A percentile compares a stretch with the other conserved stretches of the same genome.
These are phyloP conservation scores for Puffinus mauretanicus DNA, from an alignment of 2,113 vertebrate species.

Conservation along the genomic window DNA sequence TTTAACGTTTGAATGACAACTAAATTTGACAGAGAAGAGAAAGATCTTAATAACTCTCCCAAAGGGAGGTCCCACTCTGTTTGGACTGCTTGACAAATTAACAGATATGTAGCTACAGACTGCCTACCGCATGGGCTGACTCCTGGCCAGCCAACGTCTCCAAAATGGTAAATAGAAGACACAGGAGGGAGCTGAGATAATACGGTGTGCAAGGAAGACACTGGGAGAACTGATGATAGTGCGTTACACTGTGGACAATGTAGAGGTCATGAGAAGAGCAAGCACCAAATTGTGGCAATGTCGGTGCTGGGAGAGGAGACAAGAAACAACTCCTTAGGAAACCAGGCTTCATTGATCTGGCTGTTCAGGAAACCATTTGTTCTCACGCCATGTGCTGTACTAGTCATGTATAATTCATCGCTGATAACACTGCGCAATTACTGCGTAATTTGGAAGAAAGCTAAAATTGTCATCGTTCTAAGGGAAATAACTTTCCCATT, in stretches of 20 bases:
- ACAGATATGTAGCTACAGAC: neutral
- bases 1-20: neutral
- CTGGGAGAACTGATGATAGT: neutral
- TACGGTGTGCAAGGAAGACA: neutral
- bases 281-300: neutral
- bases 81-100: neutral
- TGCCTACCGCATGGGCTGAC: neutral
- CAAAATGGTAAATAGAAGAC: neutral
- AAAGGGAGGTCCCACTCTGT: neutral
- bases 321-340: neutral
- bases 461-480: neutral
- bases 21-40: neutral
- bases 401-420: neutral
- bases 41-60: neutral
- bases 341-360: neutral
- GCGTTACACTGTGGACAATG: rapidly evolving
- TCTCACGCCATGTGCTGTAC: neutral
- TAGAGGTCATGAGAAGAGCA: neutral
- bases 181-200: neutral
- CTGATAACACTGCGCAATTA: neutral
- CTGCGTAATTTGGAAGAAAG: neutral
- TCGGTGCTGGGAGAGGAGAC: neutral
- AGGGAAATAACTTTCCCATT: neutral
- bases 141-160: neutral
- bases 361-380: neutral